phyloP scores from a whole-genome alignment of 2,797 vertebrate species.

The Sarcophilus harrisii region DNA sequence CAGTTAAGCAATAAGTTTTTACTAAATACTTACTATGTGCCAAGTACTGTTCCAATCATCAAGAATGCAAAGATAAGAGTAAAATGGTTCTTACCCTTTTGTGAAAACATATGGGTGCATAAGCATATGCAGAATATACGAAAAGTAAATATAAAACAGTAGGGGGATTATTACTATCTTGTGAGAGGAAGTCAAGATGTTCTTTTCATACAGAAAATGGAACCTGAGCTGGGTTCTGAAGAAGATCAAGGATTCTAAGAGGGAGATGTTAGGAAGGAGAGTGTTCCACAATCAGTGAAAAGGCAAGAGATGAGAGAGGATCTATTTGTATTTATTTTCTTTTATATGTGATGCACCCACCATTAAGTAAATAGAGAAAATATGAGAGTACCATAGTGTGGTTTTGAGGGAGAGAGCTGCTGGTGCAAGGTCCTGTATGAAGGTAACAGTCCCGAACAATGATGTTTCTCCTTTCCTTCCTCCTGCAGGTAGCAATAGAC shows the following conservation, averaged over 20 bases:
- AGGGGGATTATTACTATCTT: background rate
- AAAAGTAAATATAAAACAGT: background rate
- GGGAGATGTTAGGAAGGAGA: background rate
- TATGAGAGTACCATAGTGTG: background rate
- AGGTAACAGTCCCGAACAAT: background rate
- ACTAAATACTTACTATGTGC: background rate
- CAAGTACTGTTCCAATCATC: background rate
- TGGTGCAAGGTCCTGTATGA: background rate
- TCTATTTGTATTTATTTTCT: background rate
- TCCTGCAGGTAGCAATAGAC: conserved; percentile 96
- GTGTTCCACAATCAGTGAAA: background rate
- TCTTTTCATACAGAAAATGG: background rate
- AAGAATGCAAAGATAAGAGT: background rate
- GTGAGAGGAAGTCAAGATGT: background rate
- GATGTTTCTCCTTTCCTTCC: conserved; percentile 23
- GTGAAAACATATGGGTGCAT: background rate
- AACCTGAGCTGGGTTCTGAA: background rate
- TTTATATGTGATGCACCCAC: background rate
- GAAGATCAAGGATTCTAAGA: background rate
- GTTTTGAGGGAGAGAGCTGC: background rate
- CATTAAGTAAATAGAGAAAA: background rate
- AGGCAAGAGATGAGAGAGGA: background rate
- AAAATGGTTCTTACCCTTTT: background rate
- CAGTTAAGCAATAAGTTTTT: background rate
- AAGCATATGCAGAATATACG: background rate